These are phyloP conservation scores for Heliconius charithonia DNA, from an alignment of 2,888 invertebrate species.

Conservation along the genomic window DNA sequence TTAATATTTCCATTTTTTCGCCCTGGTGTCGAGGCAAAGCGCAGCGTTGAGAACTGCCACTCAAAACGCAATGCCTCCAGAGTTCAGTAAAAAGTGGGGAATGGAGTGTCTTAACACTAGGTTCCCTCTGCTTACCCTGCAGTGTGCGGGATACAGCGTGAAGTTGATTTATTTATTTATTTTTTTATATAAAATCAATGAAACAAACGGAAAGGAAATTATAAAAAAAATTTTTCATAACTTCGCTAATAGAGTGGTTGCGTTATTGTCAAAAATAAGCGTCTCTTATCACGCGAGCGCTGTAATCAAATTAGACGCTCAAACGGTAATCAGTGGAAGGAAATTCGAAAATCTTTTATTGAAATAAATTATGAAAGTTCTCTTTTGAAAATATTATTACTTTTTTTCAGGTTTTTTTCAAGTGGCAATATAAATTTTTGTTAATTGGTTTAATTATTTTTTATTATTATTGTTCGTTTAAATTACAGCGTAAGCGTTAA, in stretches of 20 bases:
- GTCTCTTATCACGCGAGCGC: conserved; percentile 14
- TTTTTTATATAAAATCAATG: no score
- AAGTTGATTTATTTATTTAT: no score
- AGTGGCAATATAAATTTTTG: neutral
- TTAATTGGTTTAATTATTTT: neutral
- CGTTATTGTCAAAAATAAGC: conserved; percentile 9
- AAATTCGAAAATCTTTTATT: neutral
- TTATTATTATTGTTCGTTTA: no score
- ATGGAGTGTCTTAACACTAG: no score
- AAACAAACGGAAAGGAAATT: neutral
- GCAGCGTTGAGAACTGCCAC: no score
- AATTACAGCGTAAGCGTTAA: no score
- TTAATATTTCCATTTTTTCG: no score
- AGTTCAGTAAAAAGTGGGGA: no score
- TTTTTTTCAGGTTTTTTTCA: neutral
- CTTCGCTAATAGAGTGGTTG: neutral
- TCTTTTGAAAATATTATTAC: neutral
- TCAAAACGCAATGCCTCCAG: no score
- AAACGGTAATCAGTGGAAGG: conserved; percentile 4
- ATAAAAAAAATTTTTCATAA: neutral
- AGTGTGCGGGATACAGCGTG: no score
- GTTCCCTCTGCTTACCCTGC: no score
- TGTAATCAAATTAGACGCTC: conserved; percentile 8
- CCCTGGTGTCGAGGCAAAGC: no score
- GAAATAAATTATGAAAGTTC: conserved; percentile 10